These are phyloP conservation scores for Cossypha niveicapilla DNA, from an alignment of 2,797 vertebrate species.

Conservation along the genomic window DNA sequence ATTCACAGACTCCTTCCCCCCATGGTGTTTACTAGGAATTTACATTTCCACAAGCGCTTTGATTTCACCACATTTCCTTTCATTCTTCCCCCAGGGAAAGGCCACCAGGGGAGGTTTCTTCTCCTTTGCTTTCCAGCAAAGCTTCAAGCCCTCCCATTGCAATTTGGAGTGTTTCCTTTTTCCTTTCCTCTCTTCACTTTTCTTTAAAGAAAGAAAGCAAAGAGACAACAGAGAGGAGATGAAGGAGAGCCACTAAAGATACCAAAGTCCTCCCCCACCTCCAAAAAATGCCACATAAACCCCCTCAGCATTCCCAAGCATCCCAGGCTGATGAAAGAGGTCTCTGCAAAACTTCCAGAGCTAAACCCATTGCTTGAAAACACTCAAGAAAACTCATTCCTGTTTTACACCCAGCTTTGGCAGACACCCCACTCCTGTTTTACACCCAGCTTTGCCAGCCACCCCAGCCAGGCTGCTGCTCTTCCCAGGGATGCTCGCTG, in stretches of 20 bases:
- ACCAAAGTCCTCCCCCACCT: neutral
- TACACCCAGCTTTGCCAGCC: neutral
- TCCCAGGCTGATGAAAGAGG: neutral
- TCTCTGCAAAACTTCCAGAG: neutral
- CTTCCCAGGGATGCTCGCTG: neutral
- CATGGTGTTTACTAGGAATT: conserved; percentile 10
- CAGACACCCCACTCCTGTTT: neutral
- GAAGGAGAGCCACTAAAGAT: conserved; percentile 22
- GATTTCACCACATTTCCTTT: conserved; percentile 52
- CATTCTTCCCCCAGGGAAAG: conserved; percentile 36
- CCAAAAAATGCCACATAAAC: neutral
- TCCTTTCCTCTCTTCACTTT: neutral
- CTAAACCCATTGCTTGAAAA: neutral
- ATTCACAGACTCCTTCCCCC: conserved; percentile 35
- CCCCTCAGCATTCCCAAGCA: neutral
- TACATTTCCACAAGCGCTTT: conserved; percentile 58
- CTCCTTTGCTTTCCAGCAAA: conserved; percentile 52
- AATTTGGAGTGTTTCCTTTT: conserved; percentile 4
- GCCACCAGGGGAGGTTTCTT: conserved; percentile 3
- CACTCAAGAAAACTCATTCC: neutral
- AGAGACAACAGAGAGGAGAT: neutral
- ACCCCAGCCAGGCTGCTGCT: fast-evolving
- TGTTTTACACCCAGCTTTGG: neutral
- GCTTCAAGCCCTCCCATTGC: neutral
- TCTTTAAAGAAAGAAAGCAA: neutral